A percentile compares a stretch with the other conserved stretches of the same genome.
phyloP scores from a whole-genome alignment of 2,113 vertebrate genomes.

The Coregonus clupeaformis region DNA sequence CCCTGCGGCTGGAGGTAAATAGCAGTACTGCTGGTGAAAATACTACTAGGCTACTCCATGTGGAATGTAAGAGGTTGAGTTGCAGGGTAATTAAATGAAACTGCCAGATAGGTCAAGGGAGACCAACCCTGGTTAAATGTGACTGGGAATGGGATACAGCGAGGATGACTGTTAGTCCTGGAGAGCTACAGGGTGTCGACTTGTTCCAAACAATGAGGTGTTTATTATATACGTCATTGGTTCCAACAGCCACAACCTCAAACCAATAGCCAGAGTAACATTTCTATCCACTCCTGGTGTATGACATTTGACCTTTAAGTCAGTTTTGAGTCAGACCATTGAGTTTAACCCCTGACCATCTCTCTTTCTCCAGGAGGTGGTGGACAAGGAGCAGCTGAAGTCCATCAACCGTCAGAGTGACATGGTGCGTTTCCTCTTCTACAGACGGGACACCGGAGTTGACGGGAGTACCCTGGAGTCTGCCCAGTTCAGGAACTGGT shows the following conservation, averaged over 20 bases:
- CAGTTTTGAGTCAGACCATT: not conserved
- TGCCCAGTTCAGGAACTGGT: conserved; percentile 53
- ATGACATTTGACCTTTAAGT: not conserved
- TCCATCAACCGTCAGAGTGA: conserved; percentile 32
- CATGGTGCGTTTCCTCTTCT: conserved; percentile 63
- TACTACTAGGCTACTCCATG: no score
- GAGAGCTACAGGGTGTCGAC: no score
- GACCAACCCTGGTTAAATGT: no score
- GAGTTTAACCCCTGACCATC: not conserved
- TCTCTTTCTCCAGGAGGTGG: conserved; percentile 39
- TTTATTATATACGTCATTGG: no score
- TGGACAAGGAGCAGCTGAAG: conserved; percentile 17
- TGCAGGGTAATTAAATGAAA: no score
- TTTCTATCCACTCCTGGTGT: not conserved
- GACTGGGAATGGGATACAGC: no score
- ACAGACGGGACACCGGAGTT: conserved; percentile 43
- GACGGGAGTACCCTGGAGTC: conserved; percentile 61
- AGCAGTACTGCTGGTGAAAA: not conserved
- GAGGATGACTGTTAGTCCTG: no score
- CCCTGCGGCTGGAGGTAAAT: conserved; percentile 66
- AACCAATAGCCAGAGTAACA: not conserved
- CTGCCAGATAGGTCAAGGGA: no score
- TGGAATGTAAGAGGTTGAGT: no score
- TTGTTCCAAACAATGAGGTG: no score
- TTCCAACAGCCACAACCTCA: not conserved